Base-by-base conservation (phyloP, 2,113 vertebrate genomes). In the Haplotaxodon microlepis region DNA sequence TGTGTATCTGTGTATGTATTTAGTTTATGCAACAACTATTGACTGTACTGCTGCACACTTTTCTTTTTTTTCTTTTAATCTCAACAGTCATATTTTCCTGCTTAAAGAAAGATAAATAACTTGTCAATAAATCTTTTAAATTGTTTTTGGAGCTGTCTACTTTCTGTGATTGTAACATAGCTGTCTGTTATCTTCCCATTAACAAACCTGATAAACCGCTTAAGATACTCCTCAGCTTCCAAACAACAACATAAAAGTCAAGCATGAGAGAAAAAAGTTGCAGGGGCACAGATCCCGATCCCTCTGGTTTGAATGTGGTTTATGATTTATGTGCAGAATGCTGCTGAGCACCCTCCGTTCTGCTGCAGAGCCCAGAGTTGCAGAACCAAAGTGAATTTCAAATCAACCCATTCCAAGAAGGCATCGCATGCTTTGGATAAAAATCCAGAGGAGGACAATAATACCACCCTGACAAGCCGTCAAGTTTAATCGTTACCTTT, bases 381-480 rank as follows among this genome's bases (percentile, higher is more conserved):
- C 84, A 80, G 19, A 66, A 56, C 6, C 34, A 38, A 56, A 53
- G 45, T 56, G 47, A 24, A 34, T 83, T 88, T 83, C 29, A 61
- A 42, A 82, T 79, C 34, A 54, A 47, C 19, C 31, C 36, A 19
- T 31, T 84, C 10, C 71, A 78, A 78, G 16, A 50, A 31, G 71
- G 71, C 27, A 78, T 78, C 17, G 6, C 45, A 34, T 9, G 45
- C 7, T 51, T 47, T 29, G 1, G 81, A 53, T 59, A 78, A 66
- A 81, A 86, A 54, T 38, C 5, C 45, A 50, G 5, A 2, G 9
- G 56, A 83, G 50, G 57, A 87, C 78, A 80, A 54, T 36, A 86
- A 87, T 4, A 53, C 11, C 51, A 63, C 7, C 51, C 83, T 91
- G 90, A 85, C 82, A 84, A 54, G 29, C n/a, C 6, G 38, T 84